Percentiles rank a stretch among this genome's conserved stretches.
These are phyloP conservation scores for Hydropsyche betteni DNA, from an alignment of 2,888 invertebrate species.

Conservation along the genomic window DNA sequence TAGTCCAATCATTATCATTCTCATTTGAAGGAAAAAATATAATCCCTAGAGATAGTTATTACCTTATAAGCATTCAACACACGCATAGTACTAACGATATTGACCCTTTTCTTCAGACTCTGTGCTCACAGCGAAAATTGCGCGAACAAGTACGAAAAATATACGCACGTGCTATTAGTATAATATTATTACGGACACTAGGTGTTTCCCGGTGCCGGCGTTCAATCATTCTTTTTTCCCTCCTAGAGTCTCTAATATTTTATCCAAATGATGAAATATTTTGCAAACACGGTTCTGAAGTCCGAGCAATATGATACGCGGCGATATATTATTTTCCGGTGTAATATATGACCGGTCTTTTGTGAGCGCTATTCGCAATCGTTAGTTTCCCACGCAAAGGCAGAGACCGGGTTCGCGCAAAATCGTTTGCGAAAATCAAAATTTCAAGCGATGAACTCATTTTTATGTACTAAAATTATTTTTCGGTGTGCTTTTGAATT, in stretches of 20 bases:
- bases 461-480: too few species aligned
- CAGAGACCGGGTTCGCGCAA: conserved; percentile 1
- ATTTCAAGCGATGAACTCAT: too few species aligned
- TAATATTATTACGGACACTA: conserved; percentile 2
- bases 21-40: background rate
- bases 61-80: conserved; percentile 9
- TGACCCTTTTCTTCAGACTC: conserved; percentile 20
- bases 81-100: conserved; percentile 27
- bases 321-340: conserved; percentile 31
- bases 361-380: conserved; percentile 20
- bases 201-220: conserved; percentile 9
- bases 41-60: conserved; percentile 12
- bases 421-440: too few species aligned
- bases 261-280: conserved; percentile 34
- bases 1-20: background rate
- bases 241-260: conserved; percentile 15
- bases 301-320: conserved; percentile 34
- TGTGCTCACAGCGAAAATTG: conserved; percentile 22
- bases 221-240: conserved; percentile 1
- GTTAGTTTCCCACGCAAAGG: conserved; percentile 37
- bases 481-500: too few species aligned
- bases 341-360: conserved; percentile 34
- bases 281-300: conserved; percentile 31
- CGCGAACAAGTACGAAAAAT: conserved; percentile 13
- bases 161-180: background rate